Evolutionary conservation across 2,797 vertebrate genomes (phyloP).

Genomic region (Darevskia nairensis): DNA sequence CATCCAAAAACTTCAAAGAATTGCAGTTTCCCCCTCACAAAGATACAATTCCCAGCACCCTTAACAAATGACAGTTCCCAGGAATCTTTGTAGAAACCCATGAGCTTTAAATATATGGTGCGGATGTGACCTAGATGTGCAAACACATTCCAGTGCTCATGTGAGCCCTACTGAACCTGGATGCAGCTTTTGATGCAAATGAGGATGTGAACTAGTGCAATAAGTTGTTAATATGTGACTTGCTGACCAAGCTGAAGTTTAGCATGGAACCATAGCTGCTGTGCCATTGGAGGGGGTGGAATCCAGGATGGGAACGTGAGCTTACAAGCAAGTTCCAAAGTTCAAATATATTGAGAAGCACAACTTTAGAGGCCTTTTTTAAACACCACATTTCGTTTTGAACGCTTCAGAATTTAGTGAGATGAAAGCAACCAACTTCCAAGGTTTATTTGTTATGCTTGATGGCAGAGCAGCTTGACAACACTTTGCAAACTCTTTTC

Average conservation of each 20-base stretch:
- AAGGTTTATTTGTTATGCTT: slow-evolving; percentile 21
- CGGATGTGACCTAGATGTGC: no score
- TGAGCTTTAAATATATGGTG: no score
- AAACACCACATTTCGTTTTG: neutral
- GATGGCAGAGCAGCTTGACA: neutral
- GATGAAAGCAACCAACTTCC: neutral
- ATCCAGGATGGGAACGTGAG: neutral
- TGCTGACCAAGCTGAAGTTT: neutral
- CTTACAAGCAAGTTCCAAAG: neutral
- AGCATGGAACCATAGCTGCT: no score
- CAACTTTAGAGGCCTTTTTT: neutral
- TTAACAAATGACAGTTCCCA: no score
- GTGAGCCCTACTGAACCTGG: neutral
- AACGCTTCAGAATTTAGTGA: neutral
- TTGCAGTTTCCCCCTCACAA: no score
- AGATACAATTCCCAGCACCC: no score
- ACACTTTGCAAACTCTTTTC: slow-evolving; percentile 27
- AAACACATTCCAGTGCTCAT: neutral
- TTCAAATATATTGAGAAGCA: neutral
- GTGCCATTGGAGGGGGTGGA: neutral
- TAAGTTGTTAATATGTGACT: neutral
- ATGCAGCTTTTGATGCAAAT: neutral
- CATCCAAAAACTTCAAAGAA: no score
- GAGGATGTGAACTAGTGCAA: neutral
- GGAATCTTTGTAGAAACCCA: no score